Conservation (phyloP, 2,888 invertebrate species). For the Caenorhabditis wallacei region DNA sequence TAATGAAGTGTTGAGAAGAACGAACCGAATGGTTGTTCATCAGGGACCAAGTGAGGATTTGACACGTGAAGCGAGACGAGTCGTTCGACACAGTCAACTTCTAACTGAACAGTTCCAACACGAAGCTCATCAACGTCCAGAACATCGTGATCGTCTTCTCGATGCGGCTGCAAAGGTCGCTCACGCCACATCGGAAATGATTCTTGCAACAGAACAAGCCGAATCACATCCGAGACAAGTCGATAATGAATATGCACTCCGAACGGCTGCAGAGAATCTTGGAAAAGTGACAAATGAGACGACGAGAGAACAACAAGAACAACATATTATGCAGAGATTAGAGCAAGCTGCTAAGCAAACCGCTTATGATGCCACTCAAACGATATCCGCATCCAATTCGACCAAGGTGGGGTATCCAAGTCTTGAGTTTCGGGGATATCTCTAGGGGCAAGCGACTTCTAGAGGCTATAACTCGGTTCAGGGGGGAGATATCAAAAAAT, state of each 20-base stretch:
- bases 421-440: too few relatives aligned
- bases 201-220: conserved; percentile 86
- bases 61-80: conserved; percentile 84
- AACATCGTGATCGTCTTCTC: conserved; percentile 92
- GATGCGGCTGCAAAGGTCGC: conserved; percentile 95
- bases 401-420: too few relatives aligned
- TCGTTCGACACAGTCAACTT: conserved; percentile 80
- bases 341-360: conserved; percentile 82
- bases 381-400: conserved; percentile 92
- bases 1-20: conserved; percentile 92
- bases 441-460: too few relatives aligned
- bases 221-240: conserved; percentile 75
- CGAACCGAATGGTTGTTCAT: conserved; percentile 90
- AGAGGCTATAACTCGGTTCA: neutral
- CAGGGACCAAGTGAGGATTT: conserved; percentile 74
- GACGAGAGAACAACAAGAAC: conserved; percentile 86
- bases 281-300: conserved; percentile 91
- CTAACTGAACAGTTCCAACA: conserved; percentile 88
- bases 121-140: conserved; percentile 90
- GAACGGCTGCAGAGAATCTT: conserved; percentile 94
- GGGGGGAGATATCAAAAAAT: neutral
- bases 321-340: conserved; percentile 75
- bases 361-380: conserved; percentile 90
- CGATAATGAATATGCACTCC: conserved; percentile 86
- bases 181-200: conserved; percentile 97